Evolutionary conservation across 2,113 vertebrate species (phyloP).

Genomic region (Trichomycterus rosablanca): DNA sequence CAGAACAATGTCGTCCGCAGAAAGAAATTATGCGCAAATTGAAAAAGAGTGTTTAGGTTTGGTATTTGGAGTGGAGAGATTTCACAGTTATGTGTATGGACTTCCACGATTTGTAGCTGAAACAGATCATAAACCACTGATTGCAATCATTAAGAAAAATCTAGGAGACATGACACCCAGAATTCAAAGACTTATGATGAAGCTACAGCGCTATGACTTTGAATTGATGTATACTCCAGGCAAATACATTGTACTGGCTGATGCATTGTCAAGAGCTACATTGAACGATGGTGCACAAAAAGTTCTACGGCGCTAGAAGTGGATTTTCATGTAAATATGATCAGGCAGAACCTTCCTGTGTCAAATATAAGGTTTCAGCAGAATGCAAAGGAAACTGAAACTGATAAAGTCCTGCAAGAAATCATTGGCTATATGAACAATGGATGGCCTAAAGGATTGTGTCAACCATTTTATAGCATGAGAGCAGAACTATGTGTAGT

Average conservation of each 20-base stretch:
- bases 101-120: conserved; percentile 22
- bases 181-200: conserved; percentile 35
- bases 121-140: conserved; percentile 32
- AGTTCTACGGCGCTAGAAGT: conserved; percentile 22
- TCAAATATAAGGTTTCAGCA: conserved; percentile 23
- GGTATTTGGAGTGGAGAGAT: too few species aligned
- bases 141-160: conserved; percentile 36
- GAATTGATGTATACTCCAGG: conserved; percentile 30
- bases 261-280: conserved; percentile 11
- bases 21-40: too few species aligned
- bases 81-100: too few species aligned
- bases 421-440: conserved; percentile 20
- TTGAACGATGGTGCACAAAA: neutral
- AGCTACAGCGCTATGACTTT: conserved; percentile 30
- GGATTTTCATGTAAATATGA: conserved; percentile 8
- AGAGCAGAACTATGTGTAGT: conserved; percentile 20
- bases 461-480: conserved; percentile 17
- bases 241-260: conserved; percentile 18
- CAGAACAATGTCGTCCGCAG: too few species aligned
- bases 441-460: neutral
- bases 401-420: conserved; percentile 4
- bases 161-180: conserved; percentile 31
- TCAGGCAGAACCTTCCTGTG: conserved; percentile 14
- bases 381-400: conserved; percentile 26
- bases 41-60: too few species aligned